Conservation (phyloP, 2,888 invertebrate genomes). For the Epirrhoe alternata region DNA sequence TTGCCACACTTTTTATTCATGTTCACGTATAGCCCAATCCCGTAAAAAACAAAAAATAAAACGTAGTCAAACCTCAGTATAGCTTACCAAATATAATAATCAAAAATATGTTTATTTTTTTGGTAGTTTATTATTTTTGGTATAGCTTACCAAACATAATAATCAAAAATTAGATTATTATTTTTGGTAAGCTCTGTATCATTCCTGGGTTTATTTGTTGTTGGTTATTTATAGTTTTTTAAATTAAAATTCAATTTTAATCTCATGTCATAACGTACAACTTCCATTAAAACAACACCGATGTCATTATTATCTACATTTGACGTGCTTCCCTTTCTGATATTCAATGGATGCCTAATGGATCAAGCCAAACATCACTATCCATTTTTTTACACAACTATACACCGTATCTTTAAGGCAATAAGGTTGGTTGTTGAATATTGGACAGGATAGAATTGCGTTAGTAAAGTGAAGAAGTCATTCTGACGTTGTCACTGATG, state of each 20-base stretch:
- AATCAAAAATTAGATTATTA: too few species aligned
- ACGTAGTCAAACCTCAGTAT: too few species aligned
- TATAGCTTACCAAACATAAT: too few species aligned
- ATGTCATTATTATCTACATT: conserved; percentile 56
- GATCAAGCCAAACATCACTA: conserved; percentile 59
- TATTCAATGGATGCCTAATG: conserved; percentile 67
- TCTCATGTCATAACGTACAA: conserved; percentile 10
- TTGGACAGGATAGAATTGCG: conserved; percentile 51
- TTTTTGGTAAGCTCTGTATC: too few species aligned
- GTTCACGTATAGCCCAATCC: too few species aligned
- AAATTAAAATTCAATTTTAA: neutral
- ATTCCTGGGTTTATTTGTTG: neutral
- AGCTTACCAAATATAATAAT: too few species aligned
- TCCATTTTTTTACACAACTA: conserved; percentile 33
- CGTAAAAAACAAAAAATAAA: too few species aligned
- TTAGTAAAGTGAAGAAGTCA: conserved; percentile 78
- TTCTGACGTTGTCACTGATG: conserved; percentile 75
- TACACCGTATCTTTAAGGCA: conserved; percentile 43
- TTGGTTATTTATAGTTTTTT: too few species aligned
- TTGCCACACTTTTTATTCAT: too few species aligned
- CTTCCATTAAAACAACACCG: conserved; percentile 45
- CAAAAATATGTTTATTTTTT: too few species aligned
- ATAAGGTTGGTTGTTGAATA: conserved; percentile 47
- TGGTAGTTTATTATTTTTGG: too few species aligned
- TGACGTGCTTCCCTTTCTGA: conserved; percentile 63